Evolutionary conservation across 92 coral and sea anemone genomes (phyloP).

Genomic region (Phymanthus crucifer): DNA sequence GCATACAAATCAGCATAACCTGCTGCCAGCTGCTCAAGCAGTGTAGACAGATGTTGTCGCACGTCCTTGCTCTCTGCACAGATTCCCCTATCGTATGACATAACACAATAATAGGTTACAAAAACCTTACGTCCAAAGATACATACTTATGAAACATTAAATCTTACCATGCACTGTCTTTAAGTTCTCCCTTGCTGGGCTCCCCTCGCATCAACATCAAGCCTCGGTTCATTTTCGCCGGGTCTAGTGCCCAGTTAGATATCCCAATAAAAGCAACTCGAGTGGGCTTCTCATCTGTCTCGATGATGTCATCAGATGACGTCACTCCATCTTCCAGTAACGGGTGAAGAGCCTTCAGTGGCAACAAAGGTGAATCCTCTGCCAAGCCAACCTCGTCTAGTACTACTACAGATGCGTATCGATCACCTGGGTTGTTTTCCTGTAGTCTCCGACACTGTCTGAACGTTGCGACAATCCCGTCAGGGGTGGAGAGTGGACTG

Average conservation of each 20-base stretch:
- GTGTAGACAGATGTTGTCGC: conserved; percentile 38
- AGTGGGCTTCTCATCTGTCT: conserved; percentile 67
- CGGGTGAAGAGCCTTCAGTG: conserved; percentile 78
- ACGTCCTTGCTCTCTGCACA: conserved; percentile 59
- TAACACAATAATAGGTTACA: background rate
- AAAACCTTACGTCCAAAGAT: background rate
- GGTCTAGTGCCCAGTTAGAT: conserved; percentile 89
- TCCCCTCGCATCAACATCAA: conserved; percentile 81
- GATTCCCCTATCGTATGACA: conserved; percentile 65
- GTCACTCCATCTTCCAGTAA: conserved; percentile 84
- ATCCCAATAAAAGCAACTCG: conserved; percentile 86
- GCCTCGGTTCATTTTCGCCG: conserved; percentile 84
- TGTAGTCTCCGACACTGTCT: conserved; percentile 68
- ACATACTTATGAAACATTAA: background rate
- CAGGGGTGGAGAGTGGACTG: conserved; percentile 88
- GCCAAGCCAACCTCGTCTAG: conserved; percentile 87
- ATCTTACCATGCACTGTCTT: conserved; percentile 59
- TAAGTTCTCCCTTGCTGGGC: conserved; percentile 58
- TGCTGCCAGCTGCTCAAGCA: conserved; percentile 57
- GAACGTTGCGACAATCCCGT: conserved; percentile 83
- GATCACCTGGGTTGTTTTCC: conserved; percentile 45
- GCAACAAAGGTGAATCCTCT: conserved; percentile 84
- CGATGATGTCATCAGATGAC: conserved; percentile 71
- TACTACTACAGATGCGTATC: conserved; percentile 85
- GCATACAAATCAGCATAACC: conserved; percentile 70